Base-by-base conservation (phyloP, 2,888 invertebrate genomes). In the Balanococcus diminutus region DNA sequence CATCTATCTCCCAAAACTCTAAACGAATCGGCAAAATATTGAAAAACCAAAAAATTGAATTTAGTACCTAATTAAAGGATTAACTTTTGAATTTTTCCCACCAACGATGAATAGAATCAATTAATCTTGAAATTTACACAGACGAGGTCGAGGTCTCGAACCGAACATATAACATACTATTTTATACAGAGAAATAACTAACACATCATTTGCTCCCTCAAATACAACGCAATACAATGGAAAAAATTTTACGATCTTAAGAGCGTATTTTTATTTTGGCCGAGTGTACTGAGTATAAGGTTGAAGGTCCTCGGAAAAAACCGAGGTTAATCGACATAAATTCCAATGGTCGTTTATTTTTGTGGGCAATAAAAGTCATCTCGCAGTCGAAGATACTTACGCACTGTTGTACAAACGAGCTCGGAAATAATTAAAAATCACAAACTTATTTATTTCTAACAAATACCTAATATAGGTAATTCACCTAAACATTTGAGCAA, bases 291-390 rank as follows among this genome's bases (percentile, higher is more conserved):
- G 22, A 14, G 31, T 72, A 31, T 28, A 67, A 31, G 72, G 31
- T 72, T 16, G 72, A 31, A 72, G 72, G 31, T 28, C 31, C n/a
- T 14, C 31, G 28, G 31, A 72, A 72, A 72, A 72, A 28, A 31
- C n/a, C 6, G 28, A 28, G 31, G 4, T 31, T 56, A 72, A 72
- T 31, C 72, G 72, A 56, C 72, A 31, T 72, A 72, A 72, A 72
- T 72, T 72, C 72, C n/a, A 31, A 72, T 6, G 31, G 72, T 31
- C 31, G 72, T 72, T 72, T 72, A 72, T 72, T 72, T 72, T 72
- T 72, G 28, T 72, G 14, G 72, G 72, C 72, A 72, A 72, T 72
- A 72, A 72, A 72, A 72, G 72, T 72, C 72, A 31, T 56, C 56
- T 56, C 56, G 19, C 22, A 56, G 56, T 56, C 22, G 56, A 22